Conservation (phyloP, 2,113 vertebrate genomes). For the Trogon surrucura region DNA sequence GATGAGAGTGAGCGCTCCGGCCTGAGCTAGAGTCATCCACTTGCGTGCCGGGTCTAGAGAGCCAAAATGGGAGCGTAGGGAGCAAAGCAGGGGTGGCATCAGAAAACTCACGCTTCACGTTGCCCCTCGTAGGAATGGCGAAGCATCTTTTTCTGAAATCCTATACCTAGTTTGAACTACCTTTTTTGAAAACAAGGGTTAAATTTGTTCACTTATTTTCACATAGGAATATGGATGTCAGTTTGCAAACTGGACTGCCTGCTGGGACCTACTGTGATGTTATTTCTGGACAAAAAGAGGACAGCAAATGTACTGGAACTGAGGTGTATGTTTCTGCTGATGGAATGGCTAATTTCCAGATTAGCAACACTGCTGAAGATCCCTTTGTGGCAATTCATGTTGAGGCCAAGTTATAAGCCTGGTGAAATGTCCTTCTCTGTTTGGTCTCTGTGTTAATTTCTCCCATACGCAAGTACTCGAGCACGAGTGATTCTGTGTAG, state of each 20-base stretch:
- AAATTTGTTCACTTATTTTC: neutral
- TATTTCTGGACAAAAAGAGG: constrained; percentile 89
- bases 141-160: neutral
- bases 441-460: neutral
- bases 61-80: neutral
- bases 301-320: constrained; percentile 80
- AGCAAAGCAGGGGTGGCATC: neutral
- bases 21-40: neutral
- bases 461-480: fast-evolving
- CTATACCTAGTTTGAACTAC: fast-evolving
- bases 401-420: constrained; percentile 71
- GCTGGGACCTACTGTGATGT: constrained; percentile 91
- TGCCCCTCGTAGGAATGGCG: neutral
- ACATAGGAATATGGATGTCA: constrained; percentile 78
- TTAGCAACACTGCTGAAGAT: constrained; percentile 86
- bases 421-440: neutral
- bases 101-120: neutral
- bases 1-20: fast-evolving
- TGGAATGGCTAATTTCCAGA: constrained; percentile 82
- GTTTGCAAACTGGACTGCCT: constrained; percentile 87
- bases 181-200: neutral
- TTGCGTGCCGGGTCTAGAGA: too few species aligned
- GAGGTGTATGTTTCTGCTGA: constrained; percentile 78
- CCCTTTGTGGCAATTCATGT: constrained; percentile 89
- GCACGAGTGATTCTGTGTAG: neutral